These are phyloP conservation scores for Thamnaconus septentrionalis DNA, from an alignment of 2,113 vertebrate species.

Conservation along the genomic window DNA sequence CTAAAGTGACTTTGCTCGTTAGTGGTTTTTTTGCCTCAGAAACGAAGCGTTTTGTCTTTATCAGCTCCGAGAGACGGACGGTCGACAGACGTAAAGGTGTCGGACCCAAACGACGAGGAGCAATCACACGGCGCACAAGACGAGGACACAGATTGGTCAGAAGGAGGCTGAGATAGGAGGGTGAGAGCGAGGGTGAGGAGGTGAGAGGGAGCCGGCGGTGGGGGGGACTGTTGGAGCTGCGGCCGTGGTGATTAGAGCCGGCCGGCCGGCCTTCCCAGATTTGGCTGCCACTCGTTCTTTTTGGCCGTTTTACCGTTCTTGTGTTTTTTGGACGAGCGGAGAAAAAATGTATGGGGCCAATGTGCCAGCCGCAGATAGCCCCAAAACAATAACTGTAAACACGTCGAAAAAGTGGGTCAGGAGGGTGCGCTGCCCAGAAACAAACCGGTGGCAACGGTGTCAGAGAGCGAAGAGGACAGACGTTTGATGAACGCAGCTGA, in stretches of 20 bases:
- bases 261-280: conserved; percentile 57
- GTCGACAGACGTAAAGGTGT: too few species aligned
- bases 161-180: conserved; percentile 38
- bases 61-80: too few species aligned
- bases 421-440: too few species aligned
- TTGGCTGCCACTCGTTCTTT: conserved; percentile 56
- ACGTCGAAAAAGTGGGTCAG: conserved; percentile 55
- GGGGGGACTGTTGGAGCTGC: conserved; percentile 57
- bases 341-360: conserved; percentile 47
- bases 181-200: conserved; percentile 22
- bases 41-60: too few species aligned
- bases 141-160: conserved; percentile 50
- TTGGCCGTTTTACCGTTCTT: conserved; percentile 68
- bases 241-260: conserved; percentile 59
- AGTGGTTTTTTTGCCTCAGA: too few species aligned
- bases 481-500: conserved; percentile 3
- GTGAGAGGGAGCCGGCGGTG: conserved; percentile 17
- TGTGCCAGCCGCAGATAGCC: conserved; percentile 66
- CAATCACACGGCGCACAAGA: conserved; percentile 4
- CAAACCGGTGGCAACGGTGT: conserved; percentile 17
- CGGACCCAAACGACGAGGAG: too few species aligned
- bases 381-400: conserved; percentile 68
- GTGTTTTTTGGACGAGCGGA: conserved; percentile 24
- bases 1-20: too few species aligned
- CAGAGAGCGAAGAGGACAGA: conserved; percentile 35